Percentiles rank a stretch among this genome's conserved stretches.
These are phyloP conservation scores for Pseudachorutes palmiensis DNA, from an alignment of 1,140 invertebrate species.

Conservation along the genomic window DNA sequence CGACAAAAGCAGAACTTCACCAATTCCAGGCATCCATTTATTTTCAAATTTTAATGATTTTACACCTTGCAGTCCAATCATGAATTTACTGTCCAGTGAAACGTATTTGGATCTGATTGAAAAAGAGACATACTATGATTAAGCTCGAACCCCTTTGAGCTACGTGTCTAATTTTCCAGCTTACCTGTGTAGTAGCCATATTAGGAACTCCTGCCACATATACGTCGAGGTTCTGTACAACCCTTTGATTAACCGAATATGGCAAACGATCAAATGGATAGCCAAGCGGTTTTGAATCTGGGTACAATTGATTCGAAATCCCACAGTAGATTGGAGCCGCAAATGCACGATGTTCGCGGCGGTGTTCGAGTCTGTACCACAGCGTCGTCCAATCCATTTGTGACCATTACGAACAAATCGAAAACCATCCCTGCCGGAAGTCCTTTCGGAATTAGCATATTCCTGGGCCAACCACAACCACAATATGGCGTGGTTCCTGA, in stretches of 20 bases:
- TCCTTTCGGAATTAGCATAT: constrained; percentile 71
- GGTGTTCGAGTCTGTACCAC: neutral
- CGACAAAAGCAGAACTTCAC: no score
- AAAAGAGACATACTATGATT: neutral
- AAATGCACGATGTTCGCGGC: constrained; percentile 19
- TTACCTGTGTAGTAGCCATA: neutral
- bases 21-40: no score
- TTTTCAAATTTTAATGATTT: neutral
- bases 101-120: neutral
- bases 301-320: neutral
- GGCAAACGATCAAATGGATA: neutral
- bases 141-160: neutral
- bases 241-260: neutral
- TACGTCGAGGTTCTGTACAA: neutral
- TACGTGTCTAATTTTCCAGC: neutral
- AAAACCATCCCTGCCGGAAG: constrained; percentile 56
- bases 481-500: constrained; percentile 43
- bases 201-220: neutral
- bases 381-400: constrained; percentile 45
- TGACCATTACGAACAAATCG: constrained; percentile 71
- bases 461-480: constrained; percentile 78
- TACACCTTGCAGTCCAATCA: neutral
- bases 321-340: neutral
- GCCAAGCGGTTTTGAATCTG: neutral
- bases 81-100: neutral